Evolutionary conservation across 2,113 vertebrate genomes (phyloP), one percentile per base, ranked within the genome.

Genomic region (Marcusenius ussheri): DNA sequence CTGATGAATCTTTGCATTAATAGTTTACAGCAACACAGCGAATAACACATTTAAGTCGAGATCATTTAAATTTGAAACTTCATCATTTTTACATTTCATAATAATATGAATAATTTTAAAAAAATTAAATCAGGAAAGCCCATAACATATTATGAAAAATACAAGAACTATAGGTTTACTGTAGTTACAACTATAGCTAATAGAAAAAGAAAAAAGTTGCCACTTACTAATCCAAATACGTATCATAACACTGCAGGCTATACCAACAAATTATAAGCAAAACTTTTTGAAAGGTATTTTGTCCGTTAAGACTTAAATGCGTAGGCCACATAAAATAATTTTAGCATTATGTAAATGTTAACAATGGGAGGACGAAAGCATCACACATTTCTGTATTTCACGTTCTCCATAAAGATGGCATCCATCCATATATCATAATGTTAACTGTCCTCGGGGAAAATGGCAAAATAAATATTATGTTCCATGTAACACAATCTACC

Each of bases 381-480:
- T 80, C 27, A 42, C 19, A 66, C 11, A 49, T 66, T 87, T 80
- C 27, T 88, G 50, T 56, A 83, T 83, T 80, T 83, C 45, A 70
- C 24, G 49, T 83, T 31, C 51, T 62, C 35, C 45, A 90, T 90
- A 86, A 90, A 86, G 88, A 62, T 90, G 90, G 87, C 88, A 91
- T 46, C 62, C 88, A 53, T 89, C 70, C 70, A 91, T 88, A 91
- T 88, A 91, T 92, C 66, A 91, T 85, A 88, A 90, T 88, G 89
- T 84, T 90, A 90, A 91, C 84, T 85, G 86, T 90, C 91, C 91
- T 90, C 47, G 24, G 90, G 91, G 90, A 90, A 90, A 85, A 89
- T 87, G 87, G 90, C 88, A 91, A 91, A 90, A 92, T 89, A 90
- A 89, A 90, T 91, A 88, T 91, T 88, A 84, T 86, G 89, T 92